These are phyloP conservation scores for Dysmachus trigonus DNA, from an alignment of 2,888 invertebrate genomes.

Conservation along the genomic window DNA sequence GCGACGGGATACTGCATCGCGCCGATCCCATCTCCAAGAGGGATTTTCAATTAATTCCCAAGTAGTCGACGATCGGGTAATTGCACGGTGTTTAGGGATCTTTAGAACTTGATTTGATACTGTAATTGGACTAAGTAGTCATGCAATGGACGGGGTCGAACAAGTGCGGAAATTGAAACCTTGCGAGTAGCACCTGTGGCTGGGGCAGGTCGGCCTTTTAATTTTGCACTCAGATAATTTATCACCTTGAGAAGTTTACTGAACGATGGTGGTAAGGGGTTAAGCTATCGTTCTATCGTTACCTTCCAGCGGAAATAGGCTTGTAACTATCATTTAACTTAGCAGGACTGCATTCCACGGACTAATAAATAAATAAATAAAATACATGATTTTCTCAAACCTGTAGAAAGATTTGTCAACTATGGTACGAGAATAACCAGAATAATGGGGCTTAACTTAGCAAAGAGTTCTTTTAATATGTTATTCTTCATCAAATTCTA, in stretches of 20 bases:
- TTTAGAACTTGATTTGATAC: constrained; percentile 33
- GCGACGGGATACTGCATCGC: background rate
- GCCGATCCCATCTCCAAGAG: constrained; percentile 5
- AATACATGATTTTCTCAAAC: background rate
- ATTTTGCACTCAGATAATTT: background rate
- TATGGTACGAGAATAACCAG: background rate
- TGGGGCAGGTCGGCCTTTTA: background rate
- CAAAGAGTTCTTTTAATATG: too few species aligned
- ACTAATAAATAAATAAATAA: background rate
- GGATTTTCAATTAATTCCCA: constrained; percentile 31
- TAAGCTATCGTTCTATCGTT: background rate
- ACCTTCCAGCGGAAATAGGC: background rate
- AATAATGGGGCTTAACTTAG: too few species aligned
- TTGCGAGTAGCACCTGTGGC: background rate
- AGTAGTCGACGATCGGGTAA: constrained; percentile 32
- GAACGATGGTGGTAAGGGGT: background rate
- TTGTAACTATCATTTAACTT: background rate
- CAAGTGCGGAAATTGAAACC: constrained; percentile 15
- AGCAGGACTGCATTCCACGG: background rate
- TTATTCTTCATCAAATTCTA: too few species aligned
- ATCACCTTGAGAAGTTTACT: background rate
- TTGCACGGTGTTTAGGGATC: constrained; percentile 36
- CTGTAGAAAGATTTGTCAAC: too few species aligned
- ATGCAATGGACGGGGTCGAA: background rate
- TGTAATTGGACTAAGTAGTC: constrained; percentile 27